Conservation (phyloP, 2,113 vertebrate genomes). For the Percina caprodes region DNA sequence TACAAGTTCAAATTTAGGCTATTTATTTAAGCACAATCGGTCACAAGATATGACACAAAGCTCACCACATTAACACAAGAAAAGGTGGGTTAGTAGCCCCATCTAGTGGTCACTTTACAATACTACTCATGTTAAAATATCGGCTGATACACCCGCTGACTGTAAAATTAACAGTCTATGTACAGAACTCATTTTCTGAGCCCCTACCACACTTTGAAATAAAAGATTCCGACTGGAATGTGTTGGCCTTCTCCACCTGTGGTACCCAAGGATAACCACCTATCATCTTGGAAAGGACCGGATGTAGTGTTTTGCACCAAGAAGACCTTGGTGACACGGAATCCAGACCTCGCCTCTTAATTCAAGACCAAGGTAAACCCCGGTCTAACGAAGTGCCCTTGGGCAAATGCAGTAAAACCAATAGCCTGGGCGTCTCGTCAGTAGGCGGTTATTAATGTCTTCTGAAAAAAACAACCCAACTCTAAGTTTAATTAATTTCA, state of each 20-base stretch:
- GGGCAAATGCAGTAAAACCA: background rate
- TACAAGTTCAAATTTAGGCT: background rate
- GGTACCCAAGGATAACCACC: background rate
- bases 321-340: background rate
- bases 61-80: background rate
- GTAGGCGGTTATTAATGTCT: no score
- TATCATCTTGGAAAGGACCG: background rate
- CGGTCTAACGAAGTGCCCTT: background rate
- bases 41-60: background rate
- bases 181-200: background rate
- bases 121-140: background rate
- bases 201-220: background rate
- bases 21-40: background rate
- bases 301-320: background rate
- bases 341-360: background rate
- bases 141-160: background rate
- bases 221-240: background rate
- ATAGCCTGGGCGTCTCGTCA: background rate
- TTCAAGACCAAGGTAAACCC: background rate
- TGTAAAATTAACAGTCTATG: no score
- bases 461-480: background rate
- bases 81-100: constrained; percentile 23
- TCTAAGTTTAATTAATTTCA: background rate
- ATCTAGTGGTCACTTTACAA: constrained; percentile 32
- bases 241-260: background rate